Percentiles rank a stretch among this genome's conserved stretches.
phyloP scores from a whole-genome alignment of 1,140 invertebrate genomes.

The Pseudobourletiella spinata region DNA sequence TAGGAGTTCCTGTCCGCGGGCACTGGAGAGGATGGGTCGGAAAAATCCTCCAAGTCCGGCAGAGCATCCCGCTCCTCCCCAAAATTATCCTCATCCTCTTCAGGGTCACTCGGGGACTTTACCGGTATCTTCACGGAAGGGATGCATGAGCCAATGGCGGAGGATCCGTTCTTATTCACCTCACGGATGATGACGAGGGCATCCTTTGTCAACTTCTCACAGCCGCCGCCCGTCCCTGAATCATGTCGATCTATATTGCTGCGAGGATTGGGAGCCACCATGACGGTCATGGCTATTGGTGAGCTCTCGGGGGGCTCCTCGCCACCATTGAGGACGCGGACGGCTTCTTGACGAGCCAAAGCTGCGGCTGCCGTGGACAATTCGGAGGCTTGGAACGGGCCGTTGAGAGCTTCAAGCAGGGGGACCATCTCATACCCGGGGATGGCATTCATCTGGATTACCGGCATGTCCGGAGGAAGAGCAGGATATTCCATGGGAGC shows the following conservation, averaged over 20 bases:
- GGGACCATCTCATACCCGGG: slow-evolving; percentile 93
- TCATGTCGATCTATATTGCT: not conserved
- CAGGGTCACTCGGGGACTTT: slow-evolving; percentile 22
- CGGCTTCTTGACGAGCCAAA: slow-evolving; percentile 23
- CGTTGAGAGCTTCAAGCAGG: slow-evolving; percentile 97
- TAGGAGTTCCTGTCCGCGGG: slow-evolving; percentile 9
- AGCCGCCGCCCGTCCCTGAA: not conserved
- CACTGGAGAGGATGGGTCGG: slow-evolving; percentile 4
- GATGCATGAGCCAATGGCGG: not conserved
- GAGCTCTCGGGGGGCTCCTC: slow-evolving; percentile 11
- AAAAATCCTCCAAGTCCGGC: slow-evolving; percentile 27
- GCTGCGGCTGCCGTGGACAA: slow-evolving; percentile 43
- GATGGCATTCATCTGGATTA: slow-evolving; percentile 57
- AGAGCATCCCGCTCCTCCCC: slow-evolving; percentile 18
- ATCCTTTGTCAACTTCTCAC: slow-evolving; percentile 4
- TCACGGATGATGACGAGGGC: slow-evolving; percentile 9
- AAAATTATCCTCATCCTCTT: slow-evolving; percentile 27
- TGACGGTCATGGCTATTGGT: slow-evolving; percentile 32
- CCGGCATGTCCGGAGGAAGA: slow-evolving; percentile 47
- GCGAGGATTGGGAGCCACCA: slow-evolving; percentile 23
- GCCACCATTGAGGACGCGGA: slow-evolving; percentile 16
- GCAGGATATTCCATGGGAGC: slow-evolving; percentile 41
- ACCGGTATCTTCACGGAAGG: not conserved
- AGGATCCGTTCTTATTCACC: not conserved
- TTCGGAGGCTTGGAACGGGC: slow-evolving; percentile 58